These are phyloP conservation scores for Galaxea fascicularis DNA, from an alignment of 92 coral and sea anemone genomes.

Conservation along the genomic window DNA sequence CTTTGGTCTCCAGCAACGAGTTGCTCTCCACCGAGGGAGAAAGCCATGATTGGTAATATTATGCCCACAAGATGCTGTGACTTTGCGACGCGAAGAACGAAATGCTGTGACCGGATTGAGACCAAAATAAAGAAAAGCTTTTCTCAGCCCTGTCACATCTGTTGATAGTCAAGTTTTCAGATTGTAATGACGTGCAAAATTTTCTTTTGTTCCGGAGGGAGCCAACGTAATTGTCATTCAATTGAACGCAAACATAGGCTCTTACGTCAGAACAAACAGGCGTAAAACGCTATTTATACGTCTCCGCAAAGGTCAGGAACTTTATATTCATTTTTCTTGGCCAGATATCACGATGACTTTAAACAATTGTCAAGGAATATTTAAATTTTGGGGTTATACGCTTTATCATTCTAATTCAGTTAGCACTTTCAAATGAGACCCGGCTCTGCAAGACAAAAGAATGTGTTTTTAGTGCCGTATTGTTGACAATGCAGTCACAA, in stretches of 20 bases:
- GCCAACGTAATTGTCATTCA: conserved; percentile 38
- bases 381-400: background rate
- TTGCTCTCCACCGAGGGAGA: conserved; percentile 24
- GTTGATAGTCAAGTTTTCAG: conserved; percentile 39
- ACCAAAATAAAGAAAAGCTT: conserved; percentile 32
- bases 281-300: conserved; percentile 20
- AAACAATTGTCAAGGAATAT: background rate
- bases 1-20: conserved; percentile 38
- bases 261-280: conserved; percentile 33
- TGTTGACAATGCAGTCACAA: conserved; percentile 14
- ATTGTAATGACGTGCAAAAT: conserved; percentile 51
- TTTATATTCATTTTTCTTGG: background rate
- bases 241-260: conserved; percentile 25
- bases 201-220: conserved; percentile 36
- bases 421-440: conserved; percentile 8
- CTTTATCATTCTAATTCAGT: background rate
- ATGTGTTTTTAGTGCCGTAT: background rate
- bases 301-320: conserved; percentile 16
- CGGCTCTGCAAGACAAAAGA: conserved; percentile 29
- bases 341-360: background rate
- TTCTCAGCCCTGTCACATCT: conserved; percentile 41
- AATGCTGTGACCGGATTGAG: background rate
- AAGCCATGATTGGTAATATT: conserved; percentile 20
- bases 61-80: background rate
- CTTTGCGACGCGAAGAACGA: background rate